Evolutionary conservation across 2,888 invertebrate genomes (phyloP), one percentile per base, ranked within the genome.

Genomic region (Sphaerophoria rueppellii): DNA sequence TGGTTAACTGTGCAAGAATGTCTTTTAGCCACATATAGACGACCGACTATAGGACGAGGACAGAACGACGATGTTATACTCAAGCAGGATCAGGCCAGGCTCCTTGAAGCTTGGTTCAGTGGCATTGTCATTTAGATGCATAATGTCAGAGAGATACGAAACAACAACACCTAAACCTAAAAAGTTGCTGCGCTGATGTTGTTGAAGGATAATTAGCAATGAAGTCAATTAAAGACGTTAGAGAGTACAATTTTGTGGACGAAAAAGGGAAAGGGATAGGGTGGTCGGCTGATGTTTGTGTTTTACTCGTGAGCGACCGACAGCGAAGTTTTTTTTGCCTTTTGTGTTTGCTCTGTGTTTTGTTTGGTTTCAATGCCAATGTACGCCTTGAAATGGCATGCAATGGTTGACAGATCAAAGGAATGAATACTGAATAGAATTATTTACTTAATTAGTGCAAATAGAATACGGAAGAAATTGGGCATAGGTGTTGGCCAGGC

Each of bases 341-440:
- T 43, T 58, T 55, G 2, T 37, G 6, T 6, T 34, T 11, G 43
- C 14, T 1, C 2, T 54, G 14, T 43, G 24, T 24, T 24, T 24
- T 24, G 24, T 24, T 24, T 24, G 24, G 24, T 24, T 24, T 24
- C 24, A 24, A 24, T 24, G 24, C 24, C 24, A 24, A 4, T 16
- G 37, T 12, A 37, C 50, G 65, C 65, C 65, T 50, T 65, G 61
- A 57, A 61, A 58, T 60, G 57, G 34, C 61, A 58, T 85, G 69
- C 72, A 77, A 65, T 73, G 81, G 85, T 70, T 85, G 85, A 81
- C 77, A 85, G 81, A 85, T 85, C 85, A 85, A 85, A 85, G 76
- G 63, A 81, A 50, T 58, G 70, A 72, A 83, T 71, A 37, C 24
- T 24, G 24, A 24, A 24, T 24, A 12, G 32, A 80, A 76, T 73